Conservation (phyloP, 1,140 invertebrate species). For the Ceratosolen solmsi region DNA sequence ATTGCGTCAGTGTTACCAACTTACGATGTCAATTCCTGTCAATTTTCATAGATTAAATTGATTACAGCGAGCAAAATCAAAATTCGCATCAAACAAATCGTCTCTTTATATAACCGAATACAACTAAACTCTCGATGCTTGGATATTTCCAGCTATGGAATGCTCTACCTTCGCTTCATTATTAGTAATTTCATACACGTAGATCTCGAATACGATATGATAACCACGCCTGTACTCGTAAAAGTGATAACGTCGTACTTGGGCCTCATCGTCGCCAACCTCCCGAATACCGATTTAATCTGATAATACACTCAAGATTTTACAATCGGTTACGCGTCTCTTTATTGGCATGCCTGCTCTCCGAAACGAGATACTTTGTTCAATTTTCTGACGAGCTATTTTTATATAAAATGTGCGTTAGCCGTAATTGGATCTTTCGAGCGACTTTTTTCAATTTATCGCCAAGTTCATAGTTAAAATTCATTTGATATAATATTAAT, state of each 20-base stretch:
- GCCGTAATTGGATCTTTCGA: background rate
- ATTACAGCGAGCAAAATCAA: background rate
- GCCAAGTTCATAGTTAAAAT: background rate
- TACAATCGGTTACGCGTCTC: background rate
- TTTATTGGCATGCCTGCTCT: background rate
- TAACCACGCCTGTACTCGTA: background rate
- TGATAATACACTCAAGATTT: background rate
- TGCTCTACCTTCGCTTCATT: background rate
- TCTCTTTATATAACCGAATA: background rate
- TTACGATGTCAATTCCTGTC: background rate
- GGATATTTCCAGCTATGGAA: background rate
- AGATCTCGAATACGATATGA: constrained; percentile 7
- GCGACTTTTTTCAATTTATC: background rate
- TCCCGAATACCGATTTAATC: background rate
- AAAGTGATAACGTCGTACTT: background rate
- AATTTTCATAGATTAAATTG: background rate
- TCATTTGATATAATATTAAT: background rate
- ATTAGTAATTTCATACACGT: background rate
- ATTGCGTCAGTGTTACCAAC: background rate
- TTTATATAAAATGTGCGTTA: background rate
- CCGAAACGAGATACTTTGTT: background rate
- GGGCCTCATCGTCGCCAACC: background rate
- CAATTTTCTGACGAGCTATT: background rate
- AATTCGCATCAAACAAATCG: too few species aligned
- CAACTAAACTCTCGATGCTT: background rate